phyloP scores from a whole-genome alignment of 1,140 invertebrate genomes.

The Epicauta chinensis region DNA sequence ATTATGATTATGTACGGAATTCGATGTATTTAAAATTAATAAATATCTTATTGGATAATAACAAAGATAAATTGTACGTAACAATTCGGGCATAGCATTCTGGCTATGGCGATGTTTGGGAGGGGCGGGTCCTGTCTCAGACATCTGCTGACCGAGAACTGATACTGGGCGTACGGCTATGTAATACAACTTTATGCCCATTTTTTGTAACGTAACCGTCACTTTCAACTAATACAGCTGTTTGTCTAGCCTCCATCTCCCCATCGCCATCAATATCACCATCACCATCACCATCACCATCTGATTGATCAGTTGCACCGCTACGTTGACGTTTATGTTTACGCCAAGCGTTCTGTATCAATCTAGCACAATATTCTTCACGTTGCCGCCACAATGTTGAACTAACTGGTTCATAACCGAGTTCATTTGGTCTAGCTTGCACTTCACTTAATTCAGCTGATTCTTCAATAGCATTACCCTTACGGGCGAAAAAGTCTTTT shows the following conservation, averaged over 20 bases:
- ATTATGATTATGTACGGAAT: not conserved
- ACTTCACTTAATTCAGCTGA: slow-evolving; percentile 77
- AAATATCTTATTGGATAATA: not conserved
- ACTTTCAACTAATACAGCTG: slow-evolving; percentile 74
- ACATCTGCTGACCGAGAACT: slow-evolving; percentile 74
- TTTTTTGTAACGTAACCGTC: slow-evolving; percentile 75
- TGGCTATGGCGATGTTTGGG: slow-evolving; percentile 40
- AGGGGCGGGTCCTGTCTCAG: slow-evolving; percentile 61
- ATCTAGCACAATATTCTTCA: slow-evolving; percentile 90
- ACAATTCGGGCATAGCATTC: slow-evolving; percentile 14
- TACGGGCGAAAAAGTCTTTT: slow-evolving; percentile 94
- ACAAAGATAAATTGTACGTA: slow-evolving; percentile 19
- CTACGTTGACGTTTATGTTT: slow-evolving; percentile 62
- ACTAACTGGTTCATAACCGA: slow-evolving; percentile 86
- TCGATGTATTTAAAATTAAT: not conserved
- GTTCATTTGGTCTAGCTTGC: slow-evolving; percentile 66
- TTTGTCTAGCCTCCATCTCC: slow-evolving; percentile 50
- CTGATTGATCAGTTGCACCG: slow-evolving; percentile 40
- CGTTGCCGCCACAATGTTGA: slow-evolving; percentile 91
- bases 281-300: slow-evolving; percentile 43
- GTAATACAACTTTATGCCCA: slow-evolving; percentile 83
- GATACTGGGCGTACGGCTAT: slow-evolving; percentile 74
- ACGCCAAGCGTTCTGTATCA: slow-evolving; percentile 92
- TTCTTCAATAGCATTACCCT: slow-evolving; percentile 87
- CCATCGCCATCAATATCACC: slow-evolving; percentile 42